Conservation (phyloP, 2,113 vertebrate species). For the Eurypyga helias region DNA sequence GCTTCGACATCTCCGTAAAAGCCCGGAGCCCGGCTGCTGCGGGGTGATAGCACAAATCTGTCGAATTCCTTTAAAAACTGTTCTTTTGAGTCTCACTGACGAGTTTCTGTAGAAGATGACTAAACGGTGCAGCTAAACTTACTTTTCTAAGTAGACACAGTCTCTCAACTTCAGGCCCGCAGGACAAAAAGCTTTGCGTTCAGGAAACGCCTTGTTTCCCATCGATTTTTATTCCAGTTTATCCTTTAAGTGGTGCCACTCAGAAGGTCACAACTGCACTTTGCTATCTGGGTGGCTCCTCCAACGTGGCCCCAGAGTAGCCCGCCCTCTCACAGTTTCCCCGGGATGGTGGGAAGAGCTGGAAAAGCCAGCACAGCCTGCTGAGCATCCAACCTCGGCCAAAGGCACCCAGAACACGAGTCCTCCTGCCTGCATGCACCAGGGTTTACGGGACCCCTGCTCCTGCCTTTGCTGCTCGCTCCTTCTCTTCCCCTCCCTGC, state of each 20-base stretch:
- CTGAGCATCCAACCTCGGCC: not conserved
- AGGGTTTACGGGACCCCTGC: not conserved
- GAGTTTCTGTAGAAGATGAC: not conserved
- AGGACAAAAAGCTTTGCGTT: not conserved
- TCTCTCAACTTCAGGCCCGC: not conserved
- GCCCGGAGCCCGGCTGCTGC: not conserved
- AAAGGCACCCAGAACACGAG: too few relatives aligned
- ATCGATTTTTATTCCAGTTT: not conserved
- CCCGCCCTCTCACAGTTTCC: not conserved
- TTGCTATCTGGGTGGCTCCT: not conserved
- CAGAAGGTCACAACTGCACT: not conserved
- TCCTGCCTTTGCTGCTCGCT: not conserved
- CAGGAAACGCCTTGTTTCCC: not conserved
- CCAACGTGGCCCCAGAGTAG: not conserved
- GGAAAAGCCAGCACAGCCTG: not conserved
- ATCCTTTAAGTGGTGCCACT: not conserved
- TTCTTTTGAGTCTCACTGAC: not conserved
- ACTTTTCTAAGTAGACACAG: not conserved
- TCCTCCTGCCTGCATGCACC: not conserved
- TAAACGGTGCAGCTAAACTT: not conserved
- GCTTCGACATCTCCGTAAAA: not conserved
- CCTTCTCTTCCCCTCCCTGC: not conserved
- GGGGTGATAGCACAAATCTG: not conserved
- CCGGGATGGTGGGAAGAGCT: not conserved
- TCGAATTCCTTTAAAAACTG: not conserved